Evolutionary conservation across 2,113 vertebrate species (phyloP).

Genomic region (Manacus vitellinus): DNA sequence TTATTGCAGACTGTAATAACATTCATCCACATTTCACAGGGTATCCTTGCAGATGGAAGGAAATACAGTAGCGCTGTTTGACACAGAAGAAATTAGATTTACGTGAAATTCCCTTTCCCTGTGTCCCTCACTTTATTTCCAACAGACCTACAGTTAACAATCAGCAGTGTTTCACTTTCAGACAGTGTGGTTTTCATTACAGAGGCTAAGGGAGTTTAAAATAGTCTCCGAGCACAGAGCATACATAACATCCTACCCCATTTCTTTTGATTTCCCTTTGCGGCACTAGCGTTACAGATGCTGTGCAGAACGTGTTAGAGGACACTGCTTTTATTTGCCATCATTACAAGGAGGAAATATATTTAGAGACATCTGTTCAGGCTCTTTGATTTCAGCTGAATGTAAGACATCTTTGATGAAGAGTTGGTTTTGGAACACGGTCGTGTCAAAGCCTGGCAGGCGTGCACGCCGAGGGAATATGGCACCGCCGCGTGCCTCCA

Average conservation of each 20-base stretch:
- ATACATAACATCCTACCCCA: conserved; percentile 35
- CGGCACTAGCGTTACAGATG: conserved; percentile 31
- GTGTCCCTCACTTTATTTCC: conserved; percentile 59
- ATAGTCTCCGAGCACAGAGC: neutral
- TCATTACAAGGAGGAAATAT: conserved; percentile 45
- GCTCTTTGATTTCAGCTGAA: conserved; percentile 41
- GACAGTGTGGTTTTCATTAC: conserved; percentile 67
- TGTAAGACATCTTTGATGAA: conserved; percentile 19
- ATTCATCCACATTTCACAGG: conserved; percentile 58
- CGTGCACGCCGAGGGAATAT: neutral
- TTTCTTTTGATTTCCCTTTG: conserved; percentile 48
- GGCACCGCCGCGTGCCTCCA: neutral
- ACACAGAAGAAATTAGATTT: conserved; percentile 73
- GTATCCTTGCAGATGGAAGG: conserved; percentile 49
- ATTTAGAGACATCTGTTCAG: conserved; percentile 40
- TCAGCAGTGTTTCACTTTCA: conserved; percentile 56
- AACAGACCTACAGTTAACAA: conserved; percentile 60
- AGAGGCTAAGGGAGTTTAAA: conserved; percentile 48
- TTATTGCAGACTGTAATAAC: conserved; percentile 60
- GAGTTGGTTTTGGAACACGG: neutral
- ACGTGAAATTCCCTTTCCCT: conserved; percentile 62
- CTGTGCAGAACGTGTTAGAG: conserved; percentile 2
- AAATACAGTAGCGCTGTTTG: conserved; percentile 66
- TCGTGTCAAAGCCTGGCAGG: conserved; percentile 19
- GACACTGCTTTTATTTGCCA: conserved; percentile 54